Evolutionary conservation across 2,888 invertebrate genomes (phyloP), one percentile per base, ranked within the genome.

Genomic region (Oxyteleia sp.): DNA sequence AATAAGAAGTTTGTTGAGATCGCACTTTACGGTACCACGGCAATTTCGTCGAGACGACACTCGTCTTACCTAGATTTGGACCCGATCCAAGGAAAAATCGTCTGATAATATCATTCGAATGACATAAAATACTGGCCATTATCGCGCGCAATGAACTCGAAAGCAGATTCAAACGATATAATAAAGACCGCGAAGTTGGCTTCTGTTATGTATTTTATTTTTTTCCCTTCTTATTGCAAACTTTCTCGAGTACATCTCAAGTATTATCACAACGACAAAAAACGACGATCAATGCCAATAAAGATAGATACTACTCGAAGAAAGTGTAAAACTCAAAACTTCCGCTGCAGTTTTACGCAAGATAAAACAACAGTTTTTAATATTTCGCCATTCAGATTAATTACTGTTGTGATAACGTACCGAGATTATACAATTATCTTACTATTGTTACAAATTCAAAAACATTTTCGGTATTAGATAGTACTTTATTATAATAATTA

Each of bases 51-150:
- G 87, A 63, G 87, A 85, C 87, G 88, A 89, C 87, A 88, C 89
- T 90, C 88, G 84, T 89, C 88, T 90, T 84, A 86, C 85, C 86
- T 83, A 87, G 87, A 88, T 88, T 89, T 91, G 91, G 91, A 89
- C 51, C 49, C 57, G 82, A 75, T 91, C 91, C 91, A 91, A 89
- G 85, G 85, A 82, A 81, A 71, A 82, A 71, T 85, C 76, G 71
- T 76, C 88, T 76, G 90, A 91, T 91, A 88, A 91, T 91, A 91
- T 90, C 90, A 87, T 88, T 91, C 88, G 89, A 89, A 88, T 82
- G 88, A 88, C 89, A 87, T 87, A 88, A 91, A 91, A 87, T 88
- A 88, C 86, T 86, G 82, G 72, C 87, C 87, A 89, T 91, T 91
- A 90, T 89, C 87, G 86, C 84, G 85, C 85, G 85, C 84, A 88